phyloP scores from a whole-genome alignment of 2,888 invertebrate species.

The Drosophila siamana region DNA sequence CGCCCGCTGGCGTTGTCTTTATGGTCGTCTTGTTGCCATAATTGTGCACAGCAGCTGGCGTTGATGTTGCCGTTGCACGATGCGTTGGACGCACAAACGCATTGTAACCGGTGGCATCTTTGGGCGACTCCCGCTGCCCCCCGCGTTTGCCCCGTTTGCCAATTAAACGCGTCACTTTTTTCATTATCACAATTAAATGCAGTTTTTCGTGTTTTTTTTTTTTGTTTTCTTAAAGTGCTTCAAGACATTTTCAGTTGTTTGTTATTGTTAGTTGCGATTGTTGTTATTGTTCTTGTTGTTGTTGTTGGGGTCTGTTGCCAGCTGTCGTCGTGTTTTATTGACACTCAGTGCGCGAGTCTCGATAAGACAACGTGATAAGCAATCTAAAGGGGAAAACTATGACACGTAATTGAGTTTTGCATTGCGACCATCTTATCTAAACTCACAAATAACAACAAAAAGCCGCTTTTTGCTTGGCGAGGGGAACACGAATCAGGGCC shows the following conservation, averaged over 20 bases:
- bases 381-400: slow-evolving; percentile 44
- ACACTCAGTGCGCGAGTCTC: slow-evolving; percentile 7
- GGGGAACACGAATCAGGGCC: no score
- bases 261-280: background rate
- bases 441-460: slow-evolving; percentile 1
- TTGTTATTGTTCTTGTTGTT: background rate
- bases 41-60: slow-evolving; percentile 69
- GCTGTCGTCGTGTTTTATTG: slow-evolving; percentile 22
- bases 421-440: slow-evolving; percentile 51
- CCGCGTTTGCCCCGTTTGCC: slow-evolving; percentile 55
- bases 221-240: slow-evolving; percentile 58
- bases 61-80: slow-evolving; percentile 27
- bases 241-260: slow-evolving; percentile 7
- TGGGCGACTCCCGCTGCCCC: slow-evolving; percentile 53
- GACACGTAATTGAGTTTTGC: slow-evolving; percentile 52
- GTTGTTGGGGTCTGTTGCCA: slow-evolving; percentile 25
- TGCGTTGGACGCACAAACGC: slow-evolving; percentile 54
- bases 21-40: slow-evolving; percentile 53
- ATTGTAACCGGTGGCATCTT: slow-evolving; percentile 66
- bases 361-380: slow-evolving; percentile 55
- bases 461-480: background rate
- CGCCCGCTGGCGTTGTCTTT: slow-evolving; percentile 40
- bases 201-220: slow-evolving; percentile 64
- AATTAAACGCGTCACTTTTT: slow-evolving; percentile 79
- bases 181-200: slow-evolving; percentile 73